Conservation (phyloP, 1,140 invertebrate genomes). For the Sitophilus oryzae region DNA sequence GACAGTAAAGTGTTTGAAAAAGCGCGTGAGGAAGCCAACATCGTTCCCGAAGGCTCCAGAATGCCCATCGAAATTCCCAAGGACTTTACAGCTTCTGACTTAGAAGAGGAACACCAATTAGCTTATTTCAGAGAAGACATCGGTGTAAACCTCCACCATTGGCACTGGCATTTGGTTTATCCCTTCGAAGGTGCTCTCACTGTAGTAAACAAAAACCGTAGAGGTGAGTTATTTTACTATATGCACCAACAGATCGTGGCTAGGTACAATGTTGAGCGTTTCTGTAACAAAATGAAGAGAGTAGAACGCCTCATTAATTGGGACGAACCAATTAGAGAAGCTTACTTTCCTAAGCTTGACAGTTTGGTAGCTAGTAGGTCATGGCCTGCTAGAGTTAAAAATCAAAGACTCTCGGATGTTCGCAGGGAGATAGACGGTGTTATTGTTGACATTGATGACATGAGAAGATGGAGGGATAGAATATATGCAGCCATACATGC, state of each 20-base stretch:
- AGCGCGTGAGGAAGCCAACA: slow-evolving; percentile 62
- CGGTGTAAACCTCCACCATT: slow-evolving; percentile 67
- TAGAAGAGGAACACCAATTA: slow-evolving; percentile 58
- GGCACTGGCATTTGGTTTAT: slow-evolving; percentile 81
- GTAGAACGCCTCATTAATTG: slow-evolving; percentile 55
- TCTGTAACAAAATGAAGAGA: slow-evolving; percentile 55
- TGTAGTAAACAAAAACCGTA: slow-evolving; percentile 61
- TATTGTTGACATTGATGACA: slow-evolving; percentile 57
- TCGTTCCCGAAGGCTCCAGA: slow-evolving; percentile 57
- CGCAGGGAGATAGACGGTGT: slow-evolving; percentile 62
- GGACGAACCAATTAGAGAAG: slow-evolving; percentile 58
- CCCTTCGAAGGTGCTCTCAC: slow-evolving; percentile 57
- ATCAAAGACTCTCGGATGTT: slow-evolving; percentile 56
- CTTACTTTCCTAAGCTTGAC: slow-evolving; percentile 69
- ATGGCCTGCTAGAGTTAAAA: slow-evolving; percentile 57
- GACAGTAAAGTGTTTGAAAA: slow-evolving; percentile 62
- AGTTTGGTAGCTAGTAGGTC: slow-evolving; percentile 56
- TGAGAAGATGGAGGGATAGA: slow-evolving; percentile 70
- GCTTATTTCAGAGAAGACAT: slow-evolving; percentile 61
- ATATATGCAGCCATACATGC: slow-evolving; percentile 69
- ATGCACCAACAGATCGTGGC: slow-evolving; percentile 71
- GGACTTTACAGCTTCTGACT: slow-evolving; percentile 61
- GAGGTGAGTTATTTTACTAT: slow-evolving; percentile 72
- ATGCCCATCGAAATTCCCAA: slow-evolving; percentile 56
- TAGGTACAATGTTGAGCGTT: slow-evolving; percentile 61